These are phyloP conservation scores for Gryllus bimaculatus DNA, from an alignment of 1,140 invertebrate genomes.

Conservation along the genomic window DNA sequence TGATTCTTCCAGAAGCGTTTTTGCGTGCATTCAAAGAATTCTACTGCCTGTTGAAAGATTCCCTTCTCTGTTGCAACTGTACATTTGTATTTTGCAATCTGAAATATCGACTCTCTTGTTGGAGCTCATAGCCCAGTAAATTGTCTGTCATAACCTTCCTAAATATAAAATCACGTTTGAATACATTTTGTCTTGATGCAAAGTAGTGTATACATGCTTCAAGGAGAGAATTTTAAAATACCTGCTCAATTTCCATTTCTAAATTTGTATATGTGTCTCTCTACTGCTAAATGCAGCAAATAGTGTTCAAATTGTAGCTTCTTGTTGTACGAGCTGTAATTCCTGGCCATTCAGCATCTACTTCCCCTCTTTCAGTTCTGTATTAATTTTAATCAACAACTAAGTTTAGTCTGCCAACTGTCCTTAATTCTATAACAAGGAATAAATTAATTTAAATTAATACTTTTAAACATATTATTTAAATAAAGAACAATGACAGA, in stretches of 20 bases:
- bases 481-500: too few relatives aligned
- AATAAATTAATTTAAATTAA: too few relatives aligned
- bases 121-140: slow-evolving; percentile 47
- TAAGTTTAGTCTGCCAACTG: slow-evolving; percentile 71
- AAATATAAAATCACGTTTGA: slow-evolving; percentile 1
- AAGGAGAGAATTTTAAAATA: not conserved
- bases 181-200: not conserved
- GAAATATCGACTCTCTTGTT: slow-evolving; percentile 43
- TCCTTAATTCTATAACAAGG: slow-evolving; percentile 47
- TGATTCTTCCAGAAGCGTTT: slow-evolving; percentile 56
- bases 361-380: slow-evolving; percentile 48
- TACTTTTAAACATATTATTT: too few relatives aligned
- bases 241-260: slow-evolving; percentile 56
- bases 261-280: slow-evolving; percentile 54
- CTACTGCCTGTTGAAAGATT: slow-evolving; percentile 48
- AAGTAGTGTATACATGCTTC: too few relatives aligned
- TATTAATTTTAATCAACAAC: slow-evolving; percentile 57
- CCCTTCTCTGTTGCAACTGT: slow-evolving; percentile 47
- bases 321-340: slow-evolving; percentile 47
- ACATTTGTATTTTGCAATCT: slow-evolving; percentile 41
- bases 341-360: slow-evolving; percentile 50
- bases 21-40: slow-evolving; percentile 54
- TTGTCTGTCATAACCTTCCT: slow-evolving; percentile 52
- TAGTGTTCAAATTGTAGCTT: slow-evolving; percentile 53
- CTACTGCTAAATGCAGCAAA: slow-evolving; percentile 54